Evolutionary conservation across 2,888 invertebrate genomes (phyloP).

Genomic region (Hypena proboscidalis): DNA sequence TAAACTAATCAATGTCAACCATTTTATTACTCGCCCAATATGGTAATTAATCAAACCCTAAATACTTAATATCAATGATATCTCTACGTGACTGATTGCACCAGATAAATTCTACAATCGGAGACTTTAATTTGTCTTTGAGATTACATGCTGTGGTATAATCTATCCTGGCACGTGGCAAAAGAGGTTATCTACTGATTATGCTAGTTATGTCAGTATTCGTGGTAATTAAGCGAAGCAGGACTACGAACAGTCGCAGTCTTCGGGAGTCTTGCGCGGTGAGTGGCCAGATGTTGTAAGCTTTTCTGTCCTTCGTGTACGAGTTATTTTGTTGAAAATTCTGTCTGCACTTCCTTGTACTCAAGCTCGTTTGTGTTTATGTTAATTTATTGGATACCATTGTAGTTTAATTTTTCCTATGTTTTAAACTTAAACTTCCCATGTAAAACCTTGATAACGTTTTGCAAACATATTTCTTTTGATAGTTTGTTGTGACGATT

Average conservation of each 20-base stretch:
- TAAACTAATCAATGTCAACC: constrained; percentile 5
- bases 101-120: constrained; percentile 38
- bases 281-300: constrained; percentile 17
- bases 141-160: constrained; percentile 19
- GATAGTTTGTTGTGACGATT: too few relatives aligned
- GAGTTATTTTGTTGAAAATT: too few relatives aligned
- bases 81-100: constrained; percentile 65
- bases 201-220: too few relatives aligned
- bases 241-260: constrained; percentile 7
- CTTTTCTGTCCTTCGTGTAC: not conserved
- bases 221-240: constrained; percentile 7
- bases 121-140: constrained; percentile 3
- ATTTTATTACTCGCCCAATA: constrained; percentile 21
- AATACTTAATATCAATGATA: constrained; percentile 53
- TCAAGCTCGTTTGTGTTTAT: too few relatives aligned
- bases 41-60: constrained; percentile 31
- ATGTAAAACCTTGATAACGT: too few relatives aligned
- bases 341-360: too few relatives aligned
- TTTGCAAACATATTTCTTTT: too few relatives aligned
- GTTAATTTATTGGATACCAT: too few relatives aligned
- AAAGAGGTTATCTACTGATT: constrained; percentile 20
- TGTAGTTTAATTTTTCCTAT: too few relatives aligned
- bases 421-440: too few relatives aligned
- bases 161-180: constrained; percentile 12
- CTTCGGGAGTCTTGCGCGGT: constrained; percentile 19